Evolutionary conservation across 2,113 vertebrate genomes (phyloP).

Genomic region (Hemibagrus wyckioides): DNA sequence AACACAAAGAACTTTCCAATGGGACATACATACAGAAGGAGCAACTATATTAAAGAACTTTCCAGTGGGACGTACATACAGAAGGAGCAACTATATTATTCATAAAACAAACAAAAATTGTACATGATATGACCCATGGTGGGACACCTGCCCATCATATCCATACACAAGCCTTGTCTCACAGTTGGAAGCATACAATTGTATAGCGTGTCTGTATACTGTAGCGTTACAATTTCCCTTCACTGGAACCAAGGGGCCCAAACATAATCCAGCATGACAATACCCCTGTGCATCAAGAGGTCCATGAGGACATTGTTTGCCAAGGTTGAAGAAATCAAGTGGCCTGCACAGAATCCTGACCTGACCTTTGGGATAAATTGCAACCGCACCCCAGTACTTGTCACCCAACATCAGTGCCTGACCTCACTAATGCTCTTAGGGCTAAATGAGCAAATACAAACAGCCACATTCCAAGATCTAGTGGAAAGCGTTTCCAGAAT

Average conservation of each 20-base stretch:
- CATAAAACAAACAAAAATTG: neutral
- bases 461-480: neutral
- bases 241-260: neutral
- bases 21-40: neutral
- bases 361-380: neutral
- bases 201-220: neutral
- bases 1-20: neutral
- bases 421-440: too few relatives aligned
- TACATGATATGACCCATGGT: too few relatives aligned
- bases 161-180: neutral
- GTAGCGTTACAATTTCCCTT: neutral
- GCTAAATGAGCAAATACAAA: neutral
- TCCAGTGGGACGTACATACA: too few relatives aligned
- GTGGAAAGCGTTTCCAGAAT: neutral
- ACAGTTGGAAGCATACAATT: neutral
- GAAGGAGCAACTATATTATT: neutral
- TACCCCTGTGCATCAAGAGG: neutral
- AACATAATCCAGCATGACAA: neutral
- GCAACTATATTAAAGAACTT: too few relatives aligned
- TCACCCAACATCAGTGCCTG: neutral
- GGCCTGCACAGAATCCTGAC: neutral
- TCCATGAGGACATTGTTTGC: neutral
- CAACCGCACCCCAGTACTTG: neutral
- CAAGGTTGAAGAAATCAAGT: neutral
- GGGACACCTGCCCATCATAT: neutral